Percentiles rank a stretch among this genome's conserved stretches.
These are phyloP conservation scores for Tridacna crocea DNA, from an alignment of 2,888 invertebrate species.

Conservation along the genomic window DNA sequence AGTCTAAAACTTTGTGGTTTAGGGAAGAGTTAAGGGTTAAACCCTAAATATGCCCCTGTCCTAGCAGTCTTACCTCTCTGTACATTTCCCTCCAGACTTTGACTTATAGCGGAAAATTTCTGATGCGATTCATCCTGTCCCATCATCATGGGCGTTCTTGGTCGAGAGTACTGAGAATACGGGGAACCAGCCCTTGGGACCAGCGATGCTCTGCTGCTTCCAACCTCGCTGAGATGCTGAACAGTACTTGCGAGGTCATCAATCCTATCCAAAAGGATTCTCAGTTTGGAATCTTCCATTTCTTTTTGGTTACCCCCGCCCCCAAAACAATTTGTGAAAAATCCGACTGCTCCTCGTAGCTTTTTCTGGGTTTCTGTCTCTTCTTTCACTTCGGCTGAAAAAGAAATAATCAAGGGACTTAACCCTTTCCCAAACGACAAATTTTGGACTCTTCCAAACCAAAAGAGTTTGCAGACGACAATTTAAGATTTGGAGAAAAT, in stretches of 20 bases:
- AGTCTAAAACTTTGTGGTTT: too few relatives aligned
- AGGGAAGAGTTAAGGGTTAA: too few relatives aligned
- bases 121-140: not conserved
- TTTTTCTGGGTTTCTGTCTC: constrained; percentile 27
- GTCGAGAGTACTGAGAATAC: not conserved
- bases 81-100: not conserved
- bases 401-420: not conserved
- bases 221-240: constrained; percentile 43
- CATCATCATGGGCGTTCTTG: constrained; percentile 14
- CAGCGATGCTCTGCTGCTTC: constrained; percentile 26
- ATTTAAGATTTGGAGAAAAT: too few relatives aligned
- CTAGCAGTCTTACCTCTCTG: too few relatives aligned
- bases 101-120: constrained; percentile 13
- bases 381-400: constrained; percentile 35
- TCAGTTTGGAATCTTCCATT: constrained; percentile 62
- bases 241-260: constrained; percentile 60
- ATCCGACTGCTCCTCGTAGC: constrained; percentile 31
- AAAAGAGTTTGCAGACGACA: too few relatives aligned
- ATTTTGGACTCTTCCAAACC: too few relatives aligned
- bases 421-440: too few relatives aligned
- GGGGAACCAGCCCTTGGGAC: constrained; percentile 4
- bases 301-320: constrained; percentile 48
- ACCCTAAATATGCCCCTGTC: too few relatives aligned
- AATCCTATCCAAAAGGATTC: constrained; percentile 68
- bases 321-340: constrained; percentile 49